phyloP scores from a whole-genome alignment of 2,888 invertebrate species.

The Drosophila acutilabella region DNA sequence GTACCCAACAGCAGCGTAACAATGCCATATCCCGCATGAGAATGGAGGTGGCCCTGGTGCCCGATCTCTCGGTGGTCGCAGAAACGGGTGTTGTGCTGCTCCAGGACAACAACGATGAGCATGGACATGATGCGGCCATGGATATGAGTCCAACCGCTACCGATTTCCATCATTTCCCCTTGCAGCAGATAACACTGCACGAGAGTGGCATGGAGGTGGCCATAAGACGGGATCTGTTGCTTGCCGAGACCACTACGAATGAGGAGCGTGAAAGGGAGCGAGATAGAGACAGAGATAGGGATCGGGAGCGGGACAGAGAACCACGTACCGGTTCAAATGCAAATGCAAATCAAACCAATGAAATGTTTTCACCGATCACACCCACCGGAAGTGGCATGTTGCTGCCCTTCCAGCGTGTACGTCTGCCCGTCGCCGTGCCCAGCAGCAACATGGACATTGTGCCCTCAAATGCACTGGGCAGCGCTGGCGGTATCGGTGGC shows the following conservation, averaged over 20 bases:
- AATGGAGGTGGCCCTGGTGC: constrained; percentile 85
- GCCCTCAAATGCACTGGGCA: constrained; percentile 84
- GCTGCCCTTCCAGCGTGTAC: constrained; percentile 85
- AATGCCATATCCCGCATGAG: constrained; percentile 64
- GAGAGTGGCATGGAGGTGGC: constrained; percentile 85
- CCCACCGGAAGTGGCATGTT: constrained; percentile 81
- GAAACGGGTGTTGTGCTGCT: constrained; percentile 84
- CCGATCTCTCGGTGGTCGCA: constrained; percentile 85
- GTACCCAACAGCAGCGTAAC: constrained; percentile 48
- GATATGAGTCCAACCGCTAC: constrained; percentile 74
- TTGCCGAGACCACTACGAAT: constrained; percentile 65
- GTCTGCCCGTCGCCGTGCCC: constrained; percentile 84
- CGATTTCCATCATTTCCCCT: constrained; percentile 80
- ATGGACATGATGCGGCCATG: constrained; percentile 72
- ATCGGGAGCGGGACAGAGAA: constrained; percentile 27
- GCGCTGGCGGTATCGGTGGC: constrained; percentile 23
- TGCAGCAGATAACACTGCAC: constrained; percentile 83
- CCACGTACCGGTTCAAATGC: neutral
- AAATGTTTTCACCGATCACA: constrained; percentile 84
- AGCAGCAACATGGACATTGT: constrained; percentile 85
- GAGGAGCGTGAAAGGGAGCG: constrained; percentile 35
- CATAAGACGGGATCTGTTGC: constrained; percentile 81
- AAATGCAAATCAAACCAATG: constrained; percentile 62
- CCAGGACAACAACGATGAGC: constrained; percentile 82
- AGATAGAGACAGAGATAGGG: constrained; percentile 11